Evolutionary conservation across 2,888 invertebrate species (phyloP).

Genomic region (Dendrolimus houi): DNA sequence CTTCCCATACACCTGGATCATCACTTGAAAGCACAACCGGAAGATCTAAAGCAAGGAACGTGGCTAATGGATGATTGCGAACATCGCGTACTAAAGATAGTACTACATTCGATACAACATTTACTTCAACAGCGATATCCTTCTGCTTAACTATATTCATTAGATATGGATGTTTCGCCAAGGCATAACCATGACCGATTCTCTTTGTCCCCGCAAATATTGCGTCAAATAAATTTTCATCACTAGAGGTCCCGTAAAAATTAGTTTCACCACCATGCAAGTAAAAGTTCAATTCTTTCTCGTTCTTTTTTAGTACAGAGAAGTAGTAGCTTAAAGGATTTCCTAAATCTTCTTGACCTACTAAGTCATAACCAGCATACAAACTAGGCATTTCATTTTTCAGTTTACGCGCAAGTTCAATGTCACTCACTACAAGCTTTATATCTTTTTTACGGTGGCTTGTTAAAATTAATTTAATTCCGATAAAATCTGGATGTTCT

Average conservation of each 20-base stretch:
- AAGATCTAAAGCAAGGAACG: constrained; percentile 75
- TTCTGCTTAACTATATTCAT: constrained; percentile 61
- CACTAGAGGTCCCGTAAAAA: constrained; percentile 54
- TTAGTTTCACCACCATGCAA: constrained; percentile 50
- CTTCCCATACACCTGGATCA: constrained; percentile 82
- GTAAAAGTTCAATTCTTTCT: constrained; percentile 64
- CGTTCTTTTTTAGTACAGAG: neutral
- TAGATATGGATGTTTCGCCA: constrained; percentile 79
- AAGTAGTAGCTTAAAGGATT: constrained; percentile 24
- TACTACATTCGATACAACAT: constrained; percentile 84
- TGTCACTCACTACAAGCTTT: neutral
- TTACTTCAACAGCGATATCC: constrained; percentile 79
- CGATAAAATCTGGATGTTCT: constrained; percentile 78
- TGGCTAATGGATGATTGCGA: constrained; percentile 55
- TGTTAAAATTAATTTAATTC: constrained; percentile 59
- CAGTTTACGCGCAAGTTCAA: constrained; percentile 17
- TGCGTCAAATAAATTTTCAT: constrained; percentile 82
- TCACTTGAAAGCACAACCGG: constrained; percentile 81
- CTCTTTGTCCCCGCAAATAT: constrained; percentile 79
- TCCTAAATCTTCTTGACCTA: constrained; percentile 85
- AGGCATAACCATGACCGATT: constrained; percentile 82
- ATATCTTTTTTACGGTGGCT: neutral
- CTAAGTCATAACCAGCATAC: constrained; percentile 84
- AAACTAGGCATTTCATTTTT: constrained; percentile 72
- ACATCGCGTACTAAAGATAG: constrained; percentile 71